A percentile compares a stretch with the other conserved stretches of the same genome.
phyloP scores from a whole-genome alignment of 2,888 invertebrate genomes.

The Baronia brevicornis region DNA sequence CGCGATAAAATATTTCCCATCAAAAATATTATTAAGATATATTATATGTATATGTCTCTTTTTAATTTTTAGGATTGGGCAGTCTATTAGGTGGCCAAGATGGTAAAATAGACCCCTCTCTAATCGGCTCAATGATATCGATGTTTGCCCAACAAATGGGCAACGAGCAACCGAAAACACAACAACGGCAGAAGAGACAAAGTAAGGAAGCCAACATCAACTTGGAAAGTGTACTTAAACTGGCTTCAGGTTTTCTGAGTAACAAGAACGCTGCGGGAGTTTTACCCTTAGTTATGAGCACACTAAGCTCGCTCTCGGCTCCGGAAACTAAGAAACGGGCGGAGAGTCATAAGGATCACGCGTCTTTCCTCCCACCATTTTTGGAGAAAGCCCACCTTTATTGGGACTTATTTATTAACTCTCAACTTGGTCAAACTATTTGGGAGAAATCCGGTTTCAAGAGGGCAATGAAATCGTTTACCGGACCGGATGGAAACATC shows the following conservation, averaged over 20 bases:
- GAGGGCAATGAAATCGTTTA: slow-evolving; percentile 80
- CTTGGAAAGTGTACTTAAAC: slow-evolving; percentile 66
- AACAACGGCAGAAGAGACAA: slow-evolving; percentile 39
- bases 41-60: slow-evolving; percentile 9
- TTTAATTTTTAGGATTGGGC: slow-evolving; percentile 52
- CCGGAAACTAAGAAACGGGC: slow-evolving; percentile 77
- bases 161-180: slow-evolving; percentile 33
- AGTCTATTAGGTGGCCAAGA: slow-evolving; percentile 75
- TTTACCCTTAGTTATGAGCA: slow-evolving; percentile 81
- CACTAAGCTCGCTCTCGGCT: slow-evolving; percentile 76
- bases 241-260: slow-evolving; percentile 74
- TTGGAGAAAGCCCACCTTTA: slow-evolving; percentile 79
- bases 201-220: slow-evolving; percentile 56
- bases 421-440: slow-evolving; percentile 83
- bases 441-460: slow-evolving; percentile 84
- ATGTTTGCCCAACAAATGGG: slow-evolving; percentile 62
- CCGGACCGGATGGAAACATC: slow-evolving; percentile 80
- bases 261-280: slow-evolving; percentile 61
- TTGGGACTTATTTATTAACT: slow-evolving; percentile 86
- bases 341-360: slow-evolving; percentile 80
- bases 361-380: slow-evolving; percentile 81
- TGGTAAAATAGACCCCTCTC: slow-evolving; percentile 74
- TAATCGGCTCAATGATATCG: slow-evolving; percentile 64
- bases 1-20: not conserved
- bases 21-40: not conserved